These are phyloP conservation scores for Rhinatrema bivittatum DNA, from an alignment of 2,797 vertebrate genomes.

Conservation along the genomic window DNA sequence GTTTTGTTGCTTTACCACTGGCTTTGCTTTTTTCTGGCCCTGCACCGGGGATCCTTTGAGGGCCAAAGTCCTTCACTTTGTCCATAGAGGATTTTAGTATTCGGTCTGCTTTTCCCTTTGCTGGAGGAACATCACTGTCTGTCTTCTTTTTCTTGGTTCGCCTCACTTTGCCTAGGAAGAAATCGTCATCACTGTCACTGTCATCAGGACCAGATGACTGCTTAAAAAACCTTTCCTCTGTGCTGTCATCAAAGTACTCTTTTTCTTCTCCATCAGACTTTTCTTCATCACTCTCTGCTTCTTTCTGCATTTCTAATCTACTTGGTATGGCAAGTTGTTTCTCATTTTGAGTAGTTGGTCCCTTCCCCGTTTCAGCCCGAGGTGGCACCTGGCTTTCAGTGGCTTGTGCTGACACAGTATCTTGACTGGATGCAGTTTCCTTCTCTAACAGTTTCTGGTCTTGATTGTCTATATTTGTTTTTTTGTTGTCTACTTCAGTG, in stretches of 20 bases:
- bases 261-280: constrained; percentile 53
- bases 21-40: constrained; percentile 35
- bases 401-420: constrained; percentile 5
- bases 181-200: constrained; percentile 65
- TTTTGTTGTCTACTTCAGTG: constrained; percentile 10
- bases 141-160: constrained; percentile 69
- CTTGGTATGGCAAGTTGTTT: constrained; percentile 8
- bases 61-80: background rate
- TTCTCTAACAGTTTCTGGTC: constrained; percentile 10
- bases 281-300: constrained; percentile 49
- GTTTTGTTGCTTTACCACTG: constrained; percentile 33
- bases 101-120: constrained; percentile 14
- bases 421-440: background rate
- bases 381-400: background rate
- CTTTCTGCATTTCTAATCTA: constrained; percentile 2
- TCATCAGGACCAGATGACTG: constrained; percentile 81
- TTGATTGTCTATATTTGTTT: background rate
- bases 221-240: constrained; percentile 88
- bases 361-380: constrained; percentile 10
- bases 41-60: background rate
- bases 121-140: constrained; percentile 13
- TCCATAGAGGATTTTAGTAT: constrained; percentile 8
- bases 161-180: constrained; percentile 88
- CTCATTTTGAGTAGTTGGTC: constrained; percentile 1
- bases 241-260: constrained; percentile 93